These are phyloP conservation scores for Holothuria leucospilota DNA, from an alignment of 53 echinoderm and acorn worm species.

Conservation along the genomic window DNA sequence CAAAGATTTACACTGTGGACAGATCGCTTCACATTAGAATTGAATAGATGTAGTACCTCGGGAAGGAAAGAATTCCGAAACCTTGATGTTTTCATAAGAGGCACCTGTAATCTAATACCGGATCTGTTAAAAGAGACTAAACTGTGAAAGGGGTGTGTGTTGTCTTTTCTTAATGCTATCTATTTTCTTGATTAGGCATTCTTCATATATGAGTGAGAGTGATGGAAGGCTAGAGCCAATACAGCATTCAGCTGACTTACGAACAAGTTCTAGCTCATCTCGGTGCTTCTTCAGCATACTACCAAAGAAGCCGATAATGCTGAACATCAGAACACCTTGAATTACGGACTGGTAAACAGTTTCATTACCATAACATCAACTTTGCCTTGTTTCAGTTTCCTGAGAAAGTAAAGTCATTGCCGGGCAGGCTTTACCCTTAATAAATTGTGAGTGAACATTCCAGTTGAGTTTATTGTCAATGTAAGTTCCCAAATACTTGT, in stretches of 20 bases:
- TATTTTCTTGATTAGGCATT: neutral
- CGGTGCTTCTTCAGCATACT: no score
- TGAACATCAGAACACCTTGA: no score
- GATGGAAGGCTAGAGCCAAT: neutral
- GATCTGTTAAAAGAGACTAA: neutral
- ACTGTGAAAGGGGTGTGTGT: neutral
- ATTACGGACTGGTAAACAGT: neutral
- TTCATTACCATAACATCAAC: neutral
- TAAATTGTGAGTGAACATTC: no score
- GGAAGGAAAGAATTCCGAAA: conserved; percentile 13
- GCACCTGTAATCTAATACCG: no score
- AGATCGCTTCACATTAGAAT: no score
- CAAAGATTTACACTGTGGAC: no score
- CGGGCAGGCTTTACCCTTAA: no score
- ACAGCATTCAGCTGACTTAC: conserved; percentile 14
- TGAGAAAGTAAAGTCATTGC: no score
- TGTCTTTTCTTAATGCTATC: neutral
- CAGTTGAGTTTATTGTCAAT: no score
- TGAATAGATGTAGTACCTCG: no score
- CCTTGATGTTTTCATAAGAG: neutral
- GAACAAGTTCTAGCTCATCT: neutral
- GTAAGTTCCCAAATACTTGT: conserved; percentile 8
- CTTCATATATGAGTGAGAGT: conserved; percentile 20
- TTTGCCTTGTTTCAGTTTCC: neutral
- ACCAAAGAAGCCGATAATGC: no score